These are phyloP conservation scores for Mythimna loreyi DNA, from an alignment of 2,888 invertebrate species.

Conservation along the genomic window DNA sequence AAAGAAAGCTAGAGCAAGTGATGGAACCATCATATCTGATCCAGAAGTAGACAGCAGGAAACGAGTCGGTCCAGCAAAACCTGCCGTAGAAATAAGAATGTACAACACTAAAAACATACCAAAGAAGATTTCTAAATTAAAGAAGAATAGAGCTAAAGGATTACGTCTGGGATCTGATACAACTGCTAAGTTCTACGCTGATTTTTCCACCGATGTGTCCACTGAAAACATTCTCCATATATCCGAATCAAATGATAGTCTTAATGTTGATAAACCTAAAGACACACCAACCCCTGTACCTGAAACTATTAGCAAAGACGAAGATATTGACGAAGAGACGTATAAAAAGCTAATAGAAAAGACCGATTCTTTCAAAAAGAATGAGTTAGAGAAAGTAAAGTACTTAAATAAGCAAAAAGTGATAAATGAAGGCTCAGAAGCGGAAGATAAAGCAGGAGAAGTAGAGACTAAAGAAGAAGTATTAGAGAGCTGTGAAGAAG, in stretches of 20 bases:
- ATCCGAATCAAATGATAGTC: slow-evolving; percentile 92
- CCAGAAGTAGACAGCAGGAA: slow-evolving; percentile 81
- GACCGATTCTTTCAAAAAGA: slow-evolving; percentile 90
- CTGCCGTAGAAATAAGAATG: slow-evolving; percentile 90
- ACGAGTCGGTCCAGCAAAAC: slow-evolving; percentile 68
- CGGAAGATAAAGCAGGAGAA: slow-evolving; percentile 79
- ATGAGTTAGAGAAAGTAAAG: slow-evolving; percentile 88
- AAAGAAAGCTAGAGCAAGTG: slow-evolving; percentile 75
- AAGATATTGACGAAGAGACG: slow-evolving; percentile 87
- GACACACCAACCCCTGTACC: slow-evolving; percentile 67
- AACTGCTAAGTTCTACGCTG: slow-evolving; percentile 93
- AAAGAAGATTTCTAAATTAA: slow-evolving; percentile 93
- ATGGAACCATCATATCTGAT: slow-evolving; percentile 80
- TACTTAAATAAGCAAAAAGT: slow-evolving; percentile 88
- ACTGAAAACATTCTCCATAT: slow-evolving; percentile 91
- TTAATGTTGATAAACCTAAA: slow-evolving; percentile 84
- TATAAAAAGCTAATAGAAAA: slow-evolving; percentile 88
- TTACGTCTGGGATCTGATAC: slow-evolving; percentile 86
- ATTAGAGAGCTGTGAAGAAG: slow-evolving; percentile 79
- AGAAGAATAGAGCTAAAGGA: slow-evolving; percentile 92
- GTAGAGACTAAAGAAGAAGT: slow-evolving; percentile 69
- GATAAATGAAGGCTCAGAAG: slow-evolving; percentile 85
- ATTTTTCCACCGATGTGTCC: slow-evolving; percentile 92
- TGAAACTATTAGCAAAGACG: slow-evolving; percentile 83
- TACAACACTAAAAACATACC: slow-evolving; percentile 93